Conservation (phyloP, 2,113 vertebrate genomes). For the Paralichthys olivaceus region DNA sequence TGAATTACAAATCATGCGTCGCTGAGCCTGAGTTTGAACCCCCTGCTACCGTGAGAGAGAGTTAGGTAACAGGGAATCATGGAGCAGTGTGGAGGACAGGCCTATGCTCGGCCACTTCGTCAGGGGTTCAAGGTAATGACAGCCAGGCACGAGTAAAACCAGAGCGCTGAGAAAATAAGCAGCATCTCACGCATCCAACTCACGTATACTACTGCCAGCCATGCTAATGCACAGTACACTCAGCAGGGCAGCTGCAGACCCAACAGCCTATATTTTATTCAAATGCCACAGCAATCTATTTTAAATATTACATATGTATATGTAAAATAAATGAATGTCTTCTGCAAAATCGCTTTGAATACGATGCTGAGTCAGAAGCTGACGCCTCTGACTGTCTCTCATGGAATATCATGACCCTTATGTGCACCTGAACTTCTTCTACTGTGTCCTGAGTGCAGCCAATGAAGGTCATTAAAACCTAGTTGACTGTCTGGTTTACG, state of each 20-base stretch:
- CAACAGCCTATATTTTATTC: constrained; percentile 4
- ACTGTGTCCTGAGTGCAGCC: constrained; percentile 4
- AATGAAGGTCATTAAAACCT: constrained; percentile 7
- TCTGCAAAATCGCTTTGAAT: neutral
- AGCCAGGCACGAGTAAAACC: neutral
- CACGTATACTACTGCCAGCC: no score
- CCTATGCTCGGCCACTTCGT: constrained; percentile 13
- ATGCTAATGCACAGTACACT: neutral
- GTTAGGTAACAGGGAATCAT: constrained; percentile 31
- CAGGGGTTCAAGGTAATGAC: constrained; percentile 23
- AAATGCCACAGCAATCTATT: constrained; percentile 23
- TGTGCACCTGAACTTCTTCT: constrained; percentile 5
- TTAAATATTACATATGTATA: neutral
- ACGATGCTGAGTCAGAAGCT: neutral
- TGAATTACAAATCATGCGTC: constrained; percentile 46
- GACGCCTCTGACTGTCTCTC: neutral
- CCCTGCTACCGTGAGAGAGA: constrained; percentile 16
- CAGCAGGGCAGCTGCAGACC: neutral
- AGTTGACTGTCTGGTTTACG: constrained; percentile 9
- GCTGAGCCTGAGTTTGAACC: constrained; percentile 34
- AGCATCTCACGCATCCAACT: neutral
- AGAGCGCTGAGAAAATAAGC: neutral
- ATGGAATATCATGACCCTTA: constrained; percentile 12
- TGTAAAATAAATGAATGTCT: neutral
- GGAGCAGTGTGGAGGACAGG: neutral